Base-by-base conservation (phyloP, 2,888 invertebrate species). In the Lasioglossum marginatum region DNA sequence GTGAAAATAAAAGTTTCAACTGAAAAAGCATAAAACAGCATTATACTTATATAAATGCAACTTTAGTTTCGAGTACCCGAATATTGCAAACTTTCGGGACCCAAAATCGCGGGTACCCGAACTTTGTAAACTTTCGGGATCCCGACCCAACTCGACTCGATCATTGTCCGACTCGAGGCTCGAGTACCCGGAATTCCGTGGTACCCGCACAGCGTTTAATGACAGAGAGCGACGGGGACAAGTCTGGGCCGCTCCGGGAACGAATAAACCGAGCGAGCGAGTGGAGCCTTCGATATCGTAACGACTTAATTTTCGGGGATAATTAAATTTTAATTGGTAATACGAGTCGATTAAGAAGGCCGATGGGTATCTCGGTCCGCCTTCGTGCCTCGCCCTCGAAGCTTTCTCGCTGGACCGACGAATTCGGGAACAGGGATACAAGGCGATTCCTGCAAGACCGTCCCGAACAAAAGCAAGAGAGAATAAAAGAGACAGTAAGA, bases 321-420 rank as follows among this genome's bases (percentile, higher is more conserved):
- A 92, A 94, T 94, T 94, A 94, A 94, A 94, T 93, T 94, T 94
- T 94, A 94, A 94, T 94, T 94, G 94, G 93, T 93, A 93, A 94
- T 93, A 92, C 92, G 92, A 93, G 93, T 92, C 93, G 93, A 94
- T 94, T 93, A 94, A 93, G 92, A 92, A 88, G 87, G 89, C 43
- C 92, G 93, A 91, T 90, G 92, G 87, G 72, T 82, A 84, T 84
- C 89, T 75, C 79, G 73, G 75, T 70, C 76, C 76, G 82, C 85
- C 83, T 81, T 80, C 78, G 70, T 74, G 70, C 72, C 73, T 52
- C 40, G 45, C 83, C 79, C 81, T 48, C 70, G 27, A 19, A 40
- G 68, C 78, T 68, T 60, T 27, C 68, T 70, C 72, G 68, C n/a
- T 43, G 75, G 72, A 16, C 81, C 78, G 6, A 23, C 63, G 79